A percentile compares a stretch with the other conserved stretches of the same genome.
Evolutionary conservation across 2,113 vertebrate genomes (phyloP).

Genomic region (Rhineura floridana): DNA sequence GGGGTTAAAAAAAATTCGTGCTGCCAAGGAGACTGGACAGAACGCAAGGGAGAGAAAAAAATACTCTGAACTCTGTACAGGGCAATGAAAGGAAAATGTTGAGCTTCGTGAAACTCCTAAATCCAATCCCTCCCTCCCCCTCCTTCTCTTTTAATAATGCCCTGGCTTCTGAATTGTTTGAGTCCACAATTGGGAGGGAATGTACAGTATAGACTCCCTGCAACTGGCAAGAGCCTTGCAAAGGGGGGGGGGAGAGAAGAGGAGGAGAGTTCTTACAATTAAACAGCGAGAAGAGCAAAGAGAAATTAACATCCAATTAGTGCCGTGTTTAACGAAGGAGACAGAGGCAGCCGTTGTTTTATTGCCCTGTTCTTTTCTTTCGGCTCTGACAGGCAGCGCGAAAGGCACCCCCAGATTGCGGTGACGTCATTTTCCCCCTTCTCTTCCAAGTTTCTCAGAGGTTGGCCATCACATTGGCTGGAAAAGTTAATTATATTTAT

Average conservation of each 20-base stretch:
- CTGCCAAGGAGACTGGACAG: constrained; percentile 53
- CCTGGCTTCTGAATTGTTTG: constrained; percentile 70
- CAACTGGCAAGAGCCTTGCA: constrained; percentile 65
- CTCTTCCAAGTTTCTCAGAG: constrained; percentile 53
- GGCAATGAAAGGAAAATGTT: constrained; percentile 64
- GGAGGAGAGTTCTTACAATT: constrained; percentile 65
- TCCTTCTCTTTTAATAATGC: constrained; percentile 61
- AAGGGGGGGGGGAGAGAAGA: constrained; percentile 21
- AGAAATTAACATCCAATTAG: constrained; percentile 78
- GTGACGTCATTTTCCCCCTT: constrained; percentile 58
- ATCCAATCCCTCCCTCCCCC: constrained; percentile 46
- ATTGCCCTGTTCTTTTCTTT: constrained; percentile 74
- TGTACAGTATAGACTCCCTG: constrained; percentile 55
- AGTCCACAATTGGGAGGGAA: constrained; percentile 65
- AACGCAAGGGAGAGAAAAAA: constrained; percentile 24
- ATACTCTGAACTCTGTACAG: constrained; percentile 56
- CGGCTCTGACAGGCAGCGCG: constrained; percentile 72
- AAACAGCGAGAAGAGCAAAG: constrained; percentile 75
- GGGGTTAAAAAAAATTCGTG: constrained; percentile 44
- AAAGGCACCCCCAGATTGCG: constrained; percentile 69
- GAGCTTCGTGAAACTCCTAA: constrained; percentile 60
- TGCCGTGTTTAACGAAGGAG: constrained; percentile 73
- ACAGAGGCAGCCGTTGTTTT: constrained; percentile 76
- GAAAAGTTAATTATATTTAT: constrained; percentile 31
- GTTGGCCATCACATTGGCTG: background rate